A percentile compares a stretch with the other conserved stretches of the same genome.
phyloP scores from a whole-genome alignment of 2,113 vertebrate genomes.

The Elanoides forficatus region DNA sequence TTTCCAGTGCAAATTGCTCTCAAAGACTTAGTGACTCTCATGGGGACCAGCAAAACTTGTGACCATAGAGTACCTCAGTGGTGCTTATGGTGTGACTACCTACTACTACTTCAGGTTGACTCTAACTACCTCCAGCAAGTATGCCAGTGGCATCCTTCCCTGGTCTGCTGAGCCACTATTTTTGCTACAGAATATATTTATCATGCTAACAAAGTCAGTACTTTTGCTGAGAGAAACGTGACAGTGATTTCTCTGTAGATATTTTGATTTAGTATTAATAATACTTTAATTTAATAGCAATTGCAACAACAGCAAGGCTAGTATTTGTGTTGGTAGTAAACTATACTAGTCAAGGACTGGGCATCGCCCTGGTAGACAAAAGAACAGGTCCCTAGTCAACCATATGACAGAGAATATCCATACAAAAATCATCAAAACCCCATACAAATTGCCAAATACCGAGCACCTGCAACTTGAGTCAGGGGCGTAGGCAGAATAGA shows the following conservation, averaged over 20 bases:
- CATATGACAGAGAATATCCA: not conserved
- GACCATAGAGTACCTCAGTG: not conserved
- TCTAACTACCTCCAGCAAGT: not conserved
- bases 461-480: not conserved
- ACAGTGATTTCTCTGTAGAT: not conserved
- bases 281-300: not conserved
- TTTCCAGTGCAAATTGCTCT: not conserved
- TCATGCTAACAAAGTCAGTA: not conserved
- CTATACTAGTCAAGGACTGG: not conserved
- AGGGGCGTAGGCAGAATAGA: not conserved
- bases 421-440: not conserved
- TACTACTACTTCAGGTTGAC: not conserved
- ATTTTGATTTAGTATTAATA: not conserved
- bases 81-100: not conserved
- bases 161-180: not conserved
- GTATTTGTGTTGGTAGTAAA: not conserved
- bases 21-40: not conserved
- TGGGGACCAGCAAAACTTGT: not conserved
- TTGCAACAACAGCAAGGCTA: not conserved
- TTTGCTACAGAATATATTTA: not conserved
- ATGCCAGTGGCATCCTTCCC: not conserved
- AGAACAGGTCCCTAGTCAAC: not conserved
- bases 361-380: not conserved
- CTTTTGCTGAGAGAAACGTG: not conserved
- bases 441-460: not conserved